These are phyloP conservation scores for Nymphalis urticae DNA, from an alignment of 2,888 invertebrate species.

Conservation along the genomic window DNA sequence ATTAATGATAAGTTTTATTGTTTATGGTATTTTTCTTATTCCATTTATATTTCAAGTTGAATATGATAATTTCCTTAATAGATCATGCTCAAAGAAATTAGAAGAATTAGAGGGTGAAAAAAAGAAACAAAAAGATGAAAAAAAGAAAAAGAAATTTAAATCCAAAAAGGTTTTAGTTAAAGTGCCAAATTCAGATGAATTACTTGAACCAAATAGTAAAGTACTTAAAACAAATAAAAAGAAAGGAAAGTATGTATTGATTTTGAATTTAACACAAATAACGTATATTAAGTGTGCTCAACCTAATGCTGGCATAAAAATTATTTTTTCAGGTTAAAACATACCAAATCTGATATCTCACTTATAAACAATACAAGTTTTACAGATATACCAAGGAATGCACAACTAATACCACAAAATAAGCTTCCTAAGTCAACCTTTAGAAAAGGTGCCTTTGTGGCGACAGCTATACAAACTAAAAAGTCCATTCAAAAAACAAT, in stretches of 20 bases:
- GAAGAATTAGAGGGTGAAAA: constrained; percentile 73
- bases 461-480: constrained; percentile 78
- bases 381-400: constrained; percentile 70
- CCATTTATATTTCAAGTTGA: too few species aligned
- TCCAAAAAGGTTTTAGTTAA: constrained; percentile 69
- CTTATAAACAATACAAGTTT: constrained; percentile 71
- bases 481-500: constrained; percentile 56
- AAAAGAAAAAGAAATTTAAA: constrained; percentile 76
- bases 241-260: constrained; percentile 72
- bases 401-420: constrained; percentile 49
- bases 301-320: neutral
- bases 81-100: constrained; percentile 85
- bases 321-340: constrained; percentile 66
- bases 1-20: too few species aligned
- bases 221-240: constrained; percentile 70
- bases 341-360: constrained; percentile 64
- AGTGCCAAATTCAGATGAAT: constrained; percentile 69
- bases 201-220: constrained; percentile 64
- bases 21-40: too few species aligned
- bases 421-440: constrained; percentile 74
- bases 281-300: too few species aligned
- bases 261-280: neutral
- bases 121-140: constrained; percentile 67
- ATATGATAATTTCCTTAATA: constrained; percentile 45
- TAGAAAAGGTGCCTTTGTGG: constrained; percentile 82